Base-by-base conservation (phyloP, 2,888 invertebrate genomes). In the Criorhina ranunculi region DNA sequence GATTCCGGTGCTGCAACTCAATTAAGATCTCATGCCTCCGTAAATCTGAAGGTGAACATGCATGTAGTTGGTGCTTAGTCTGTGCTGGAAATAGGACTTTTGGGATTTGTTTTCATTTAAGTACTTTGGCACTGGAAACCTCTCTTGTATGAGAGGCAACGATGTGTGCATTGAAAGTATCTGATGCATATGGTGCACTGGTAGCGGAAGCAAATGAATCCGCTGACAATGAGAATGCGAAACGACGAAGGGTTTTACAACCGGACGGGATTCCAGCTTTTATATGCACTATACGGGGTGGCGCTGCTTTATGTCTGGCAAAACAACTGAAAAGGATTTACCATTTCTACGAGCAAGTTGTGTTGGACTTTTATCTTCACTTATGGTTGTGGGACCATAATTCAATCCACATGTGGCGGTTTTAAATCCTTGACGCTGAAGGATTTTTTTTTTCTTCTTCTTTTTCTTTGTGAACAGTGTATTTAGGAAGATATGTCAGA, bases 1-100 rank as follows among this genome's bases (percentile, higher is more conserved):
- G 42, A 69, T 46, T 70, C 46, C 19, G 37, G 78, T 44, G 60
- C 46, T 40, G 46, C 73, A 73, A 83, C 82, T 83, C 82, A 83
- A 83, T 83, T 83, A 83, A 57, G 60, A 66, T 60, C 40, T 53
- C 35, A 42, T 37, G 55, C 12, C 37, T 24, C 44, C 51, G 8
- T 31, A 42, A 70, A 37, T 72, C 37, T 29, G 53, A 9, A 78
- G 72, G 72, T 79, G 72, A 60, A 19, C 31, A 53, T 40, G n/a
- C 19, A 29, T 55, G 49, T 33, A 33, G 31, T 55, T 35, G 33
- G 15, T 62, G 5, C 17, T 33, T 49, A 51, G 51, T 55, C 29
- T 76, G 55, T 11, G 15, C 57, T 49, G 33, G 51, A 70, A 29
- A 64, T 57, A 51, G 24, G 76, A 15, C 44, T 57, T 62, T 35